Evolutionary conservation across 2,888 invertebrate genomes (phyloP).

Genomic region (Erebia palarica): DNA sequence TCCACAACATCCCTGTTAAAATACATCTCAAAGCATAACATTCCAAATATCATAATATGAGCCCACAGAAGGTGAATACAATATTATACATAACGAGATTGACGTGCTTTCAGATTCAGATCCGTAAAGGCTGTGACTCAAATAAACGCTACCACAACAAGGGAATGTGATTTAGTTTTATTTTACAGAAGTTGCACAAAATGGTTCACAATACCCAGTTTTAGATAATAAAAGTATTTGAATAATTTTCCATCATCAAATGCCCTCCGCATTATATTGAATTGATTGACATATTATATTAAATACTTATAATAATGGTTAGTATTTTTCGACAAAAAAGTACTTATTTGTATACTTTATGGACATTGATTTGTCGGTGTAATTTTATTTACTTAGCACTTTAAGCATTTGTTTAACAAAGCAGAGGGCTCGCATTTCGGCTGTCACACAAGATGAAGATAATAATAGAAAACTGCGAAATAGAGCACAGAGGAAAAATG

Average conservation of each 20-base stretch:
- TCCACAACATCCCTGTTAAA: not conserved
- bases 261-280: not conserved
- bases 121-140: constrained; percentile 52
- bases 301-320: too few species aligned
- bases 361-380: too few species aligned
- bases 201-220: constrained; percentile 53
- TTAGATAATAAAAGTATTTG: constrained; percentile 26
- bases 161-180: constrained; percentile 57
- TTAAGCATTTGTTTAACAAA: not conserved
- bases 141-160: constrained; percentile 58
- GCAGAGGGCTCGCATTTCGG: not conserved
- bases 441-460: constrained; percentile 41
- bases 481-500: constrained; percentile 37
- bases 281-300: too few species aligned
- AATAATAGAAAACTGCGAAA: constrained; percentile 42
- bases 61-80: constrained; percentile 26
- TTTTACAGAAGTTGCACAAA: constrained; percentile 53
- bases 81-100: constrained; percentile 20
- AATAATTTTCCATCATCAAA: not conserved
- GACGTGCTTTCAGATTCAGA: constrained; percentile 43
- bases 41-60: constrained; percentile 27
- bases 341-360: too few species aligned
- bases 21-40: not conserved
- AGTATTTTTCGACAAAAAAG: too few species aligned
- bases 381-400: too few species aligned